phyloP scores from a whole-genome alignment of 2,888 invertebrate genomes.

The Mimas tiliae region DNA sequence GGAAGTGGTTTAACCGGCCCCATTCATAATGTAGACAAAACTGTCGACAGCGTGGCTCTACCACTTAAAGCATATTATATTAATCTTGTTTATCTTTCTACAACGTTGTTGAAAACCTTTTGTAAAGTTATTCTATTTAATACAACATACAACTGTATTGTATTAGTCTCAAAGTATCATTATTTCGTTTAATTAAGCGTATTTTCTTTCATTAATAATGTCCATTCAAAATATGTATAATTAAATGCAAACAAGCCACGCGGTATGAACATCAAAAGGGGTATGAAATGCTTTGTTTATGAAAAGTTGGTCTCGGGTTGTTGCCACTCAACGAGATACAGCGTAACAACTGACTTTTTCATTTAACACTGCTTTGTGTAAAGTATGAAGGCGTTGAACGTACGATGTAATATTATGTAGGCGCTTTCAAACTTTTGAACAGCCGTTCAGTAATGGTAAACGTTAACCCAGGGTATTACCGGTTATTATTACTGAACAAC shows the following conservation, averaged over 20 bases:
- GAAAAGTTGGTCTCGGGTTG: conserved; percentile 5
- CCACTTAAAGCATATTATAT: neutral
- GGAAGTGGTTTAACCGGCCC: too few relatives aligned
- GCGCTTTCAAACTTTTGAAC: neutral
- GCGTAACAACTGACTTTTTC: neutral
- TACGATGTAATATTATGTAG: neutral
- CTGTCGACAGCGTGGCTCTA: too few relatives aligned
- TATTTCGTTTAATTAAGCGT: neutral
- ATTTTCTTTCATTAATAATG: neutral
- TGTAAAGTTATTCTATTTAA: neutral
- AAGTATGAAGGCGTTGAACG: neutral
- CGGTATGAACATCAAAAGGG: conserved; percentile 4
- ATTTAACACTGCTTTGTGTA: conserved; percentile 11
- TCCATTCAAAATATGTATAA: conserved; percentile 2
- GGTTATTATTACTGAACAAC: too few relatives aligned
- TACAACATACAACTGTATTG: neutral
- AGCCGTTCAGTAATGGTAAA: too few relatives aligned
- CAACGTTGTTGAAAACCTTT: neutral
- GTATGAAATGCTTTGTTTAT: conserved; percentile 13
- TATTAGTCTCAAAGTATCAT: neutral
- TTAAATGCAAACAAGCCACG: conserved; percentile 5
- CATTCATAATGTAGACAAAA: too few relatives aligned
- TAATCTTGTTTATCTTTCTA: neutral
- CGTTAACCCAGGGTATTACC: too few relatives aligned
- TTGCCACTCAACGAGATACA: conserved; percentile 15